phyloP scores from a whole-genome alignment of 1,140 invertebrate genomes.

The Drosophila cardini region DNA sequence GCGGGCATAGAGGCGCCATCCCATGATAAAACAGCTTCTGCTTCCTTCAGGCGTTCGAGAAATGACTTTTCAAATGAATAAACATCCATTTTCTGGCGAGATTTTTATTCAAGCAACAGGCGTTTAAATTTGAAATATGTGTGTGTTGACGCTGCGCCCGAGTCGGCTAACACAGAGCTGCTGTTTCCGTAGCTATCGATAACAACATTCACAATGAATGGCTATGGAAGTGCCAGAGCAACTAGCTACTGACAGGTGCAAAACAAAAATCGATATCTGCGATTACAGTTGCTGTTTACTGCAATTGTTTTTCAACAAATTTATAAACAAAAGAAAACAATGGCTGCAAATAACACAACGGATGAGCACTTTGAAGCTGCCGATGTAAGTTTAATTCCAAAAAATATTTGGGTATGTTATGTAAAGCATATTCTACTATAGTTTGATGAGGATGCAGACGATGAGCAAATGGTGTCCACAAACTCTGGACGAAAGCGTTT shows the following conservation, averaged over 20 bases:
- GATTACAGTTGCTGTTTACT: not conserved
- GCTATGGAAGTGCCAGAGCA: not conserved
- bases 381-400: constrained; percentile 54
- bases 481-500: constrained; percentile 91
- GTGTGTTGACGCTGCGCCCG: constrained; percentile 25
- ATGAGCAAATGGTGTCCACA: constrained; percentile 87
- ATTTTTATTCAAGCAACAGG: constrained; percentile 1
- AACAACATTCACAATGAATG: not conserved
- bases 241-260: constrained; percentile 1
- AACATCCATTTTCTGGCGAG: constrained; percentile 84
- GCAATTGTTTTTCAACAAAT: constrained; percentile 2
- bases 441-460: constrained; percentile 88
- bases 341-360: constrained; percentile 58
- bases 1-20: constrained; percentile 85
- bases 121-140: constrained; percentile 65
- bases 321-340: constrained; percentile 39
- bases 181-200: constrained; percentile 16
- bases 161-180: constrained; percentile 25
- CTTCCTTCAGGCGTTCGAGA: constrained; percentile 86
- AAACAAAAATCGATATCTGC: constrained; percentile 19
- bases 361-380: constrained; percentile 76
- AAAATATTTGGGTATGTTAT: constrained; percentile 22
- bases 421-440: constrained; percentile 80
- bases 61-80: constrained; percentile 87
- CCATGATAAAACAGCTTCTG: constrained; percentile 85